Base-by-base conservation (phyloP, 2,888 invertebrate species). In the Empis stercorea region DNA sequence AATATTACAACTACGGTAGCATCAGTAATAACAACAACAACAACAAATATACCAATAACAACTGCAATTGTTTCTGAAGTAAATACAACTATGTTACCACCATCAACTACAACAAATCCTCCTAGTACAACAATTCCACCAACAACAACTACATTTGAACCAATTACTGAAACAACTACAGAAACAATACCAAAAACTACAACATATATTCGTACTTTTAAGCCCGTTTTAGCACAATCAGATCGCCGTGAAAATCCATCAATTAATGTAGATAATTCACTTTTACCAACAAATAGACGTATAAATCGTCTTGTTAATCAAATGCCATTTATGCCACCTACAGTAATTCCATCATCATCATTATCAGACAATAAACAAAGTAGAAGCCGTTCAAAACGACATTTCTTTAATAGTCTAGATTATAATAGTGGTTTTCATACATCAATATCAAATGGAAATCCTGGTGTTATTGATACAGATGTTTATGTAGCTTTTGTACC, bases 391-490 rank as follows among this genome's bases (percentile, higher is more conserved):
- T 2, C 5, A 2, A 27, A 27, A 27, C 5, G 23, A 7, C 23
- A 27, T 27, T 27, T 7, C 7, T 27, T 27, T 7, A 4, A 27
- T 27, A 2, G 7, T 7, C 23, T 27, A 6, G 23, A 27, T 27
- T 27, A 7, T 9, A 27, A 27, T 27, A 27, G 23, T 27, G 23
- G 23, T 7, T 27, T 27, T 27, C 23, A 27, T 27, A 4, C 23
- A 6, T 4, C 7, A 4, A 7, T 27, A 27, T 27, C 23, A 4
- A 27, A 4, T 9, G 9, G 23, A 7, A 27, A 27, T 27, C 2
- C 61, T 1, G 61, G 58, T 45, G n/a, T n/a, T n/a, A 58, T 60
- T 20, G 62, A 60, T 17, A 61, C 60, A 45, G 59, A 56, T 45
- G 57, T 56, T 34, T 47, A 59, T 1, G 61, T 61, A 30, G 61